Conservation (phyloP, 1,140 invertebrate species). For the Zaprionus africanus region DNA sequence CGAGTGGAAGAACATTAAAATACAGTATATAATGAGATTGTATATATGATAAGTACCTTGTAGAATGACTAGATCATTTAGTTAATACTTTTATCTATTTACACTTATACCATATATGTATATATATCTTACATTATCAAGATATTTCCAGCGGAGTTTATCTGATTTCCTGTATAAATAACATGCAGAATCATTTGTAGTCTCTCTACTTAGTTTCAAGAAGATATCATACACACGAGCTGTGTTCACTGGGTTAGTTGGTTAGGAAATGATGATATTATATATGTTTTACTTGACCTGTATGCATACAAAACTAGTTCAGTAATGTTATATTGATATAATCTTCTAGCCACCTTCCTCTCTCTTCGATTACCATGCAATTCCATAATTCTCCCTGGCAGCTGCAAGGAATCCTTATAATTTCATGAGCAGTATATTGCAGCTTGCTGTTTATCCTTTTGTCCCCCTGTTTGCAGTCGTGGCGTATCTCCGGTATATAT, state of each 20-base stretch:
- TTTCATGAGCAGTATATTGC: not conserved
- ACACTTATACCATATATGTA: not conserved
- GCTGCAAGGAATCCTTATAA: not conserved
- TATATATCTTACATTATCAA: not conserved
- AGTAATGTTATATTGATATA: not conserved
- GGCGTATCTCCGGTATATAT: not conserved
- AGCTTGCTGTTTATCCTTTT: not conserved
- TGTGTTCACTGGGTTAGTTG: not conserved
- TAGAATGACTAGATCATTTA: not conserved
- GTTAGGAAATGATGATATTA: not conserved
- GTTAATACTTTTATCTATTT: not conserved
- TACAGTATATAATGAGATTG: too few species aligned
- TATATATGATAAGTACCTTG: not conserved
- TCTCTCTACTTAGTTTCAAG: not conserved
- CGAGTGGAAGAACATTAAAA: too few species aligned
- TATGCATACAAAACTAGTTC: not conserved
- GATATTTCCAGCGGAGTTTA: not conserved
- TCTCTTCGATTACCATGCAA: not conserved
- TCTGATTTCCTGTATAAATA: not conserved
- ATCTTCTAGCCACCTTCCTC: not conserved
- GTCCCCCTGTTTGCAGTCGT: not conserved
- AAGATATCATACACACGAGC: not conserved
- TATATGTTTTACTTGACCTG: not conserved
- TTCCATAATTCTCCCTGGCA: not conserved
- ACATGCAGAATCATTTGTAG: not conserved